Base-by-base conservation (phyloP, 92 coral and sea anemone genomes). In the Porites divaricata region DNA sequence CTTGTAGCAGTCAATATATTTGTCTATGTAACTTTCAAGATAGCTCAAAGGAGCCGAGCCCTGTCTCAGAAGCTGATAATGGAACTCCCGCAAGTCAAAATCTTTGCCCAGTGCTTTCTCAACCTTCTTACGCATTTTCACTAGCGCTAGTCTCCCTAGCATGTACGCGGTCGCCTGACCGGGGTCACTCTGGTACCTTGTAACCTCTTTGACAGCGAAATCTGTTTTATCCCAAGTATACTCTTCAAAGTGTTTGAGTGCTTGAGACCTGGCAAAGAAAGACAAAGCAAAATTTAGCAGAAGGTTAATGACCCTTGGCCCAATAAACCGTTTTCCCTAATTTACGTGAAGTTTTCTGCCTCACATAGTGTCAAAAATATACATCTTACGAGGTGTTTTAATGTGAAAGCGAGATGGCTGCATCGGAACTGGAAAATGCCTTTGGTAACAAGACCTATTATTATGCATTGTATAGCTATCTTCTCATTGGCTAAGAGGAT, bases 161-260 rank as follows among this genome's bases (percentile, higher is more conserved):
- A 97, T 97, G 83, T 97, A 97, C 41, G 98, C 98, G 8, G 98
- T 97, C 0, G 99, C 99, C 63, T 97, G 99, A 25, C 99, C 99
- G 2, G 98, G 98, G 50, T 79, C 87, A 89, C 98, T 94, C 91
- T 95, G 98, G 95, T 97, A 97, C n/a, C 99, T 91, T 52, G 98
- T 97, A 12, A 97, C 92, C 69, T 97, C 99, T 72, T 97, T 97
- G 45, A 82, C 88, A 6, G 96, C 95, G 82, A 97, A 97, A 76
- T 97, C 99, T 8, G 99, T 88, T 14, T 81, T 90, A 74, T 96
- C 98, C 99, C 98, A 96, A 1, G 98, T 88, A 26, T 70, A 89
- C 24, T 83, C 86, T 68, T 87, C 88, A 79, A 96, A 91, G 66
- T 81, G 64, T n/a, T 87, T 72, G 59, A 91, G 77, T 10, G 98